Evolutionary conservation across 2,888 invertebrate species (phyloP).

Genomic region (Alloplasta piceator): DNA sequence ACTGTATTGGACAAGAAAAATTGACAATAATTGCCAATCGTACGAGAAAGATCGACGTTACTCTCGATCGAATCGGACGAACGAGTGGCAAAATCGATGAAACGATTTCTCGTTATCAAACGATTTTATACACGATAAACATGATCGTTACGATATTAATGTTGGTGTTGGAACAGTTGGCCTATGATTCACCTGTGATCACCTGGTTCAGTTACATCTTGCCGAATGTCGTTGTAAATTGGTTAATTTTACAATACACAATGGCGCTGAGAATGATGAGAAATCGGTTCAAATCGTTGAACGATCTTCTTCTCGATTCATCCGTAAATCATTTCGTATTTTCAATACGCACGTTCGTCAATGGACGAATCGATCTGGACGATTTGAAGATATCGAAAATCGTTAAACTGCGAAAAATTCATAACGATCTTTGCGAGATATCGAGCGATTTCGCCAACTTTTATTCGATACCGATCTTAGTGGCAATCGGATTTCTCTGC

Average conservation of each 20-base stretch:
- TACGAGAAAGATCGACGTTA: slow-evolving; percentile 6
- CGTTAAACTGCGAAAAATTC: slow-evolving; percentile 24
- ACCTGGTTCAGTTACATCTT: slow-evolving; percentile 39
- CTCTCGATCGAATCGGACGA: neutral
- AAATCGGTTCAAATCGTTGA: slow-evolving; percentile 38
- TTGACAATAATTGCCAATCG: slow-evolving; percentile 42
- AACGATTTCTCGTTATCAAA: neutral
- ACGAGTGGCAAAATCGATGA: neutral
- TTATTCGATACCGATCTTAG: slow-evolving; percentile 45
- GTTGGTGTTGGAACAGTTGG: slow-evolving; percentile 6
- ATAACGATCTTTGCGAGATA: slow-evolving; percentile 43
- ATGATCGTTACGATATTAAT: neutral
- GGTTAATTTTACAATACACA: slow-evolving; percentile 45
- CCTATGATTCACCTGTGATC: neutral
- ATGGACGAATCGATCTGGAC: neutral
- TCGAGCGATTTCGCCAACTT: slow-evolving; percentile 47
- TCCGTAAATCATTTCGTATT: neutral
- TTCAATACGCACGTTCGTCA: slow-evolving; percentile 26
- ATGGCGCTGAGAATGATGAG: slow-evolving; percentile 40
- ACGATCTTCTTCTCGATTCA: slow-evolving; percentile 17
- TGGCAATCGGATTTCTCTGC: slow-evolving; percentile 2
- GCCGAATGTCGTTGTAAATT: slow-evolving; percentile 43
- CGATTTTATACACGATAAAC: slow-evolving; percentile 4
- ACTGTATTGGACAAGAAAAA: slow-evolving; percentile 41
- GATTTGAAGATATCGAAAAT: slow-evolving; percentile 31